These are phyloP conservation scores for Lingula anatina DNA, from an alignment of 2,888 invertebrate species.

Conservation along the genomic window DNA sequence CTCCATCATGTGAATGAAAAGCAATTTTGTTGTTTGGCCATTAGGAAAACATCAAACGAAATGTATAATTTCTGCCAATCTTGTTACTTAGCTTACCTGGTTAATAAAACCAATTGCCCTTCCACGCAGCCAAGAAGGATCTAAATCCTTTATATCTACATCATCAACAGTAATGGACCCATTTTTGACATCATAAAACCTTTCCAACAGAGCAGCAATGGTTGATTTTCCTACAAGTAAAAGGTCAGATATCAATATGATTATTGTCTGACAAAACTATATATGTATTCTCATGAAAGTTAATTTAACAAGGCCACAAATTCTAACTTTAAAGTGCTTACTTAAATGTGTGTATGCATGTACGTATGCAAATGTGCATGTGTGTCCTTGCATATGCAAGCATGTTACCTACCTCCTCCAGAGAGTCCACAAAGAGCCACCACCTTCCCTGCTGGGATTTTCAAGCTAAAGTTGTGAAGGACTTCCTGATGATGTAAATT, in stretches of 20 bases:
- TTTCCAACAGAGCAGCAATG: conserved; percentile 79
- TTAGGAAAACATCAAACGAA: neutral
- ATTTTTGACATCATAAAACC: conserved; percentile 76
- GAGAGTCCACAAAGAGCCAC: conserved; percentile 90
- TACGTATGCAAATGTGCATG: no score
- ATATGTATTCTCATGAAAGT: no score
- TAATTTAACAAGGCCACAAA: no score
- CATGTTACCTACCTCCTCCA: conserved; percentile 72
- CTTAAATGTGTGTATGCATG: no score
- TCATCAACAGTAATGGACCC: conserved; percentile 76
- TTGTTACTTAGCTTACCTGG: conserved; percentile 61
- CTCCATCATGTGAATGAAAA: no score
- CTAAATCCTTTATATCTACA: conserved; percentile 64
- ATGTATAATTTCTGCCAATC: neutral
- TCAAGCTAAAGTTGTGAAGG: conserved; percentile 76
- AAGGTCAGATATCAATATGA: neutral
- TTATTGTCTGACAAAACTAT: no score
- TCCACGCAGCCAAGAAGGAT: conserved; percentile 81
- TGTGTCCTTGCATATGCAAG: no score
- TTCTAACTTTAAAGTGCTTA: no score
- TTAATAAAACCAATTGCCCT: conserved; percentile 80
- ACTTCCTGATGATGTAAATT: conserved; percentile 63
- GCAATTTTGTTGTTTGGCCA: neutral
- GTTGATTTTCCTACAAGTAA: conserved; percentile 71
- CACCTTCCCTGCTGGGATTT: conserved; percentile 79